Evolutionary conservation across 2,888 invertebrate genomes (phyloP).

Genomic region (Epinotia ramella): DNA sequence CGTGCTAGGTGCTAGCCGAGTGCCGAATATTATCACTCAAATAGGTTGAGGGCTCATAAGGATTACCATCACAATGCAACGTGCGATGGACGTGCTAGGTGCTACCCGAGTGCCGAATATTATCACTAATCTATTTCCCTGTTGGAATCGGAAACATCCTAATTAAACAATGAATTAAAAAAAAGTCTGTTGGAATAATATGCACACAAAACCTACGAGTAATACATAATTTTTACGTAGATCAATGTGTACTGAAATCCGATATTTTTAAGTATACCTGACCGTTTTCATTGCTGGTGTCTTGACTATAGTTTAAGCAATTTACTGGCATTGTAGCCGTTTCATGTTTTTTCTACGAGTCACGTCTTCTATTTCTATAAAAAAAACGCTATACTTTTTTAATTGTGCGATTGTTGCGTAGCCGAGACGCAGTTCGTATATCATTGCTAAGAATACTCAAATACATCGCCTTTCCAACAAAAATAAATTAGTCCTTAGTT

Average conservation of each 20-base stretch:
- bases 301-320: too few species aligned
- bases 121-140: background rate
- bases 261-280: too few species aligned
- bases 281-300: too few species aligned
- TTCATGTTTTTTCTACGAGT: background rate
- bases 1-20: background rate
- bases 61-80: background rate
- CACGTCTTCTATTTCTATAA: background rate
- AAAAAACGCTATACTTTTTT: background rate
- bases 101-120: background rate
- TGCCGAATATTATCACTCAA: background rate
- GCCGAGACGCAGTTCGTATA: background rate
- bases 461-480: background rate
- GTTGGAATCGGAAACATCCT: too few species aligned
- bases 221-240: too few species aligned
- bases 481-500: background rate
- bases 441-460: background rate
- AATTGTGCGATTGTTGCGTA: background rate
- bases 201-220: background rate
- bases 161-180: too few species aligned
- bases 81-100: background rate
- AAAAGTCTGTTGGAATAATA: background rate
- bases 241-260: too few species aligned
- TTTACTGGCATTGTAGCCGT: background rate
- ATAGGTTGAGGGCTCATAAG: background rate